These are phyloP conservation scores for Eulemur mongoz DNA, from an alignment of 2,797 vertebrate genomes.

Conservation along the genomic window DNA sequence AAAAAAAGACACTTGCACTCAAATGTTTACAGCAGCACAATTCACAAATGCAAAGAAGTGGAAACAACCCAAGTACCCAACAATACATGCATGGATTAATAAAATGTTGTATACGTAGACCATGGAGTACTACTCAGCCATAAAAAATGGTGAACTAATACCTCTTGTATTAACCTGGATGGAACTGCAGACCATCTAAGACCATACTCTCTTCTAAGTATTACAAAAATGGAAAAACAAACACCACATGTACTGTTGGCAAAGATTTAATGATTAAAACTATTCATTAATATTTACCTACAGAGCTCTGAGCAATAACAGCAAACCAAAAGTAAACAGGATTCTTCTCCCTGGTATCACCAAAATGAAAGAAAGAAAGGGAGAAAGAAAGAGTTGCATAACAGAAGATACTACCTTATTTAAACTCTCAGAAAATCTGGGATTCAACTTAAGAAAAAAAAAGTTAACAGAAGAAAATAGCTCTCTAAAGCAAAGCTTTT, in stretches of 20 bases:
- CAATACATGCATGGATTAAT: no score
- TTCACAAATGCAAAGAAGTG: no score
- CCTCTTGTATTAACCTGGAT: no score
- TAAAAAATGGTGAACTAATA: no score
- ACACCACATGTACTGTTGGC: neutral
- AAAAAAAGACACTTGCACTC: no score
- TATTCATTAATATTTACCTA: neutral
- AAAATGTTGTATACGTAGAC: no score
- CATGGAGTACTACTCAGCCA: no score
- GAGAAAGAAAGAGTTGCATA: neutral
- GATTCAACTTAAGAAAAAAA: neutral
- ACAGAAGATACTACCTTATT: conserved; percentile 31
- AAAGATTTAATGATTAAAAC: neutral
- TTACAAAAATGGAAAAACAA: no score
- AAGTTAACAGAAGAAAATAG: conserved; percentile 52
- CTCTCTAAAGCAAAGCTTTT: conserved; percentile 25
- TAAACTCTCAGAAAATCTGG: conserved; percentile 45
- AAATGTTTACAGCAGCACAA: no score
- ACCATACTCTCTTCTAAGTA: no score
- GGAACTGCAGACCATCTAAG: no score
- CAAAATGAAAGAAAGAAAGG: neutral
- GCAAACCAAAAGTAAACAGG: neutral
- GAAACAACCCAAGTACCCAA: no score
- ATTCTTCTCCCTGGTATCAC: neutral
- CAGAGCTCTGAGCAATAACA: neutral